Evolutionary conservation across 92 coral and sea anemone genomes (phyloP).

Genomic region (Parazoanthus swiftii): DNA sequence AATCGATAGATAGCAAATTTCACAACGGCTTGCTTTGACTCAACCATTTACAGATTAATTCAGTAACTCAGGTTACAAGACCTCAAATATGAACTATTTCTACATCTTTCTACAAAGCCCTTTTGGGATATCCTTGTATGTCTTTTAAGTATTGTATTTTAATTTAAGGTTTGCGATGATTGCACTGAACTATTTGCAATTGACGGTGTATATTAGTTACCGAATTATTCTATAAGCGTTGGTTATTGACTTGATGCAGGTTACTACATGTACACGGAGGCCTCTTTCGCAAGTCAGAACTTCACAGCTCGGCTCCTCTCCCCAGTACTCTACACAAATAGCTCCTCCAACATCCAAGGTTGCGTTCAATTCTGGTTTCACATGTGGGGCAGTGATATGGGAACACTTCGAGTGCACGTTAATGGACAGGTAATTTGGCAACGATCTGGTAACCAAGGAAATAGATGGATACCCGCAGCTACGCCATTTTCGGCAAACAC

Average conservation of each 20-base stretch:
- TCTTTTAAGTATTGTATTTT: too few species aligned
- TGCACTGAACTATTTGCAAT: background rate
- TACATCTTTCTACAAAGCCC: too few species aligned
- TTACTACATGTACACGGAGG: background rate
- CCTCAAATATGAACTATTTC: too few species aligned
- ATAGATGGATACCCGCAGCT: background rate
- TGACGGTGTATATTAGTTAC: background rate
- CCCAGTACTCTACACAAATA: background rate
- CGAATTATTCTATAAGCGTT: too few species aligned
- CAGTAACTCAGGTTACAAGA: too few species aligned
- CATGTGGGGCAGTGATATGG: background rate
- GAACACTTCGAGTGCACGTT: background rate
- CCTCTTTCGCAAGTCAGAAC: background rate
- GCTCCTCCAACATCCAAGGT: background rate
- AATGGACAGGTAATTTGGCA: background rate
- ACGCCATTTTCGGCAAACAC: background rate
- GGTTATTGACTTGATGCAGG: background rate
- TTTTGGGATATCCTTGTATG: too few species aligned
- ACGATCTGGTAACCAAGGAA: background rate
- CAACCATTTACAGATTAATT: too few species aligned
- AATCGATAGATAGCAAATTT: too few species aligned
- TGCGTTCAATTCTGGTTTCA: background rate
- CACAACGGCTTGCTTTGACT: background rate
- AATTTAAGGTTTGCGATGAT: too few species aligned
- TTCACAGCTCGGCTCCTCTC: background rate